A percentile compares a stretch with the other conserved stretches of the same genome.
phyloP scores from a whole-genome alignment of 2,113 vertebrate genomes.

The Uria lomvia region DNA sequence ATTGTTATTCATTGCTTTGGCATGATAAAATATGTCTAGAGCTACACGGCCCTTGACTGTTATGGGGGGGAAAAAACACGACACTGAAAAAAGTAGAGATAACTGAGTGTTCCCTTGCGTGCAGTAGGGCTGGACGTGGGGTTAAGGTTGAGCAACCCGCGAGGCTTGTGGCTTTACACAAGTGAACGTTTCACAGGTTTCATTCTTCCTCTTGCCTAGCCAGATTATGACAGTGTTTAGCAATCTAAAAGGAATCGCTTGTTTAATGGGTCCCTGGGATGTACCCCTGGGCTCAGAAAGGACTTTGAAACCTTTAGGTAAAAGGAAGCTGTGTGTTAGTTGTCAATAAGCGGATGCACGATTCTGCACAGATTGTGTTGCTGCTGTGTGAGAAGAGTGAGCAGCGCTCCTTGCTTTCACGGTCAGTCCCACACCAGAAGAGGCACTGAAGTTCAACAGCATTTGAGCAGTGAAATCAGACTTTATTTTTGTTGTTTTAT shows the following conservation, averaged over 20 bases:
- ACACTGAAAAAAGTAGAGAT: background rate
- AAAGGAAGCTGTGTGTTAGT: background rate
- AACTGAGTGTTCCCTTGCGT: background rate
- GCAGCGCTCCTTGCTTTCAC: background rate
- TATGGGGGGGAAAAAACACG: background rate
- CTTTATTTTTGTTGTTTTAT: background rate
- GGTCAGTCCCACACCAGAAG: background rate
- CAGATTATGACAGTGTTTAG: background rate
- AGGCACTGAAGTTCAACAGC: background rate
- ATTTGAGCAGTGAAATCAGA: background rate
- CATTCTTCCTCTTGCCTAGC: background rate
- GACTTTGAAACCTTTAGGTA: background rate
- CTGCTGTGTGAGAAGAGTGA: background rate
- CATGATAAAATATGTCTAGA: background rate
- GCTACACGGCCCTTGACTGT: background rate
- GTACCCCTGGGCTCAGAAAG: background rate
- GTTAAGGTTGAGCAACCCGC: accelerated
- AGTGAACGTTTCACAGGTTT: background rate
- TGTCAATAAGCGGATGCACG: background rate
- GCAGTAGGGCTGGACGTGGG: background rate
- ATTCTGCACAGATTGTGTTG: background rate
- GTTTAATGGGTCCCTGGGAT: background rate
- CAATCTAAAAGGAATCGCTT: background rate
- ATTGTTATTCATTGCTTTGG: background rate
- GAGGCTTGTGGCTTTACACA: background rate